Evolutionary conservation across 2,888 invertebrate species (phyloP), one percentile per base, ranked within the genome.

Genomic region (Elmis aenea): DNA sequence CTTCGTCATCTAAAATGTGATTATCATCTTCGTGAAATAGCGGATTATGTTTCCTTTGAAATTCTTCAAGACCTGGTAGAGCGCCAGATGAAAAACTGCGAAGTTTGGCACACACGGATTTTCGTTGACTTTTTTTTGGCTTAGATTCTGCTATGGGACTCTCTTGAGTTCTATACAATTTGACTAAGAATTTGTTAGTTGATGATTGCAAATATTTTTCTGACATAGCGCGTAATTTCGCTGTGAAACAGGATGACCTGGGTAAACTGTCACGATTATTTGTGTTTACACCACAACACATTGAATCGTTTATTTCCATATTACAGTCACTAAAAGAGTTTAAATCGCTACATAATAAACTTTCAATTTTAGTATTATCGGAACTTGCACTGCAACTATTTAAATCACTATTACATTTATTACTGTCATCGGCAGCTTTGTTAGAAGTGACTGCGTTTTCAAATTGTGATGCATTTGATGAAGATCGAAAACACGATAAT

Each of bases 21-120:
- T 72, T 70, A 8, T 71, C 68, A 23, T 78, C 76, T 48, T 81
- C 78, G 45, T 79, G 76, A 59, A 77, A 81, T 5, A 81, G 69
- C 2, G 81, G 76, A 57, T 74, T 75, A 43, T 75, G 73, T 24
- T 66, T 69, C 56, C 72, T 74, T 34, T 80, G 76, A 47, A 84
- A 77, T 56, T 83, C 83, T 46, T 83, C 83, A 46, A 84, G 65
- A 0, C 82, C 83, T 1, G 84, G 83, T 39, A 84, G 64, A 5
- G 83, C 79, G 1, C 85, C 84, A 52, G 83, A 84, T 0, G 84
- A 84, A 61, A 84, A 83, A 59, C 84, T 84, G 21, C 84, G 71
- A 42, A 81, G 67, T 55, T 77, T 74, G 32, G 73, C 72, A 60
- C 45, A 37, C 63, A 40, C 59, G 54, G 36, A 67, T 48, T 59